Conservation (phyloP, 2,888 invertebrate species). For the Heliconius ismenius region DNA sequence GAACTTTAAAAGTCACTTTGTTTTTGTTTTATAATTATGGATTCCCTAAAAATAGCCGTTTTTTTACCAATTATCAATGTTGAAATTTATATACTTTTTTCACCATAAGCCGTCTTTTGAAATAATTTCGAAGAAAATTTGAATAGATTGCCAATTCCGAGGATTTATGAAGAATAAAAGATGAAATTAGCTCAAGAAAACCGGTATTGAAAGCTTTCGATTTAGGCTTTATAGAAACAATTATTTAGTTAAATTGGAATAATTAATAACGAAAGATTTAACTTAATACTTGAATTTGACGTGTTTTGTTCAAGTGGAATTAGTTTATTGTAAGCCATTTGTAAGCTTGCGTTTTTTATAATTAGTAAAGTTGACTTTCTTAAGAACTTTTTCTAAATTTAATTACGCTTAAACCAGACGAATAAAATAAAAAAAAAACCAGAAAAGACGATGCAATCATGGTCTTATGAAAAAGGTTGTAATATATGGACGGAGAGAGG, state of each 20-base stretch:
- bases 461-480: too few relatives aligned
- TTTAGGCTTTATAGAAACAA: constrained; percentile 5
- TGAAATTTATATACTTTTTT: neutral
- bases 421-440: too few relatives aligned
- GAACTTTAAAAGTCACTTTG: neutral
- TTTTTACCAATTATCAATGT: neutral
- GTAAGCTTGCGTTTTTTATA: neutral
- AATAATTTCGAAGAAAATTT: constrained; percentile 10
- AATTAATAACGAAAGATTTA: constrained; percentile 12
- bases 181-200: constrained; percentile 14
- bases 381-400: too few relatives aligned
- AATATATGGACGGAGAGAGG: too few relatives aligned
- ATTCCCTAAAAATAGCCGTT: neutral
- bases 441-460: too few relatives aligned
- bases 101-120: neutral
- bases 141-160: constrained; percentile 1
- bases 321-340: neutral
- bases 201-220: constrained; percentile 7
- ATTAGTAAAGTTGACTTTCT: neutral
- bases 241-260: constrained; percentile 18
- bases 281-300: neutral
- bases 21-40: constrained; percentile 8
- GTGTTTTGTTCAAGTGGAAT: neutral
- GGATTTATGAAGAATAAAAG: constrained; percentile 17
- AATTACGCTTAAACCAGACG: too few relatives aligned